phyloP scores from a whole-genome alignment of 1,140 invertebrate species.

The Argopecten irradians region DNA sequence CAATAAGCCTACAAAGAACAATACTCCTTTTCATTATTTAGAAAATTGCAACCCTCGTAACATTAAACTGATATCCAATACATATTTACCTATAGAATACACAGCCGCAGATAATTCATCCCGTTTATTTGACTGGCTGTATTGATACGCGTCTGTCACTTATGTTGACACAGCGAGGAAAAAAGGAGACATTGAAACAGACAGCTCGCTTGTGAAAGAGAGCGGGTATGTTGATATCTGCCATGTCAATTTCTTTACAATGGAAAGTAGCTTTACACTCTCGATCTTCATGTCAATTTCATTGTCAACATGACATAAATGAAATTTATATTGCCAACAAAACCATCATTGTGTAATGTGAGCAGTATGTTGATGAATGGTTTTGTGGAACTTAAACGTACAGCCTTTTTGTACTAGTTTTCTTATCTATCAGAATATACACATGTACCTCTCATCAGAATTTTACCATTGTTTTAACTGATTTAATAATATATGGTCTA shows the following conservation, averaged over 20 bases:
- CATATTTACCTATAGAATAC: background rate
- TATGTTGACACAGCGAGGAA: background rate
- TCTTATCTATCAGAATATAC: background rate
- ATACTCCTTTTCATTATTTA: background rate
- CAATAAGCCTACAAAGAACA: background rate
- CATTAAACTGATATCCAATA: background rate
- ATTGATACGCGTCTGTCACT: background rate
- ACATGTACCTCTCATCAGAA: too few relatives aligned
- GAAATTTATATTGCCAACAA: background rate
- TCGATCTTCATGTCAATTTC: conserved; percentile 7
- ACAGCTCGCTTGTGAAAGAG: background rate
- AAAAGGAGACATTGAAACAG: background rate
- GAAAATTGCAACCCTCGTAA: background rate
- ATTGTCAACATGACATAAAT: background rate
- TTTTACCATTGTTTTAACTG: too few relatives aligned
- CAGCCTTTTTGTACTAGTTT: background rate
- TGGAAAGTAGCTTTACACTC: background rate
- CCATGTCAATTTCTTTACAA: background rate
- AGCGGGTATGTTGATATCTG: background rate
- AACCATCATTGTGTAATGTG: background rate
- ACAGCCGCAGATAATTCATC: background rate
- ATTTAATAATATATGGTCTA: too few relatives aligned
- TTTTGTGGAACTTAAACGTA: background rate
- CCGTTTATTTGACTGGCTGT: background rate
- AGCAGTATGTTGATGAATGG: background rate